A percentile compares a stretch with the other conserved stretches of the same genome.
phyloP scores from a whole-genome alignment of 2,113 vertebrate genomes.

The Arvicanthis niloticus region DNA sequence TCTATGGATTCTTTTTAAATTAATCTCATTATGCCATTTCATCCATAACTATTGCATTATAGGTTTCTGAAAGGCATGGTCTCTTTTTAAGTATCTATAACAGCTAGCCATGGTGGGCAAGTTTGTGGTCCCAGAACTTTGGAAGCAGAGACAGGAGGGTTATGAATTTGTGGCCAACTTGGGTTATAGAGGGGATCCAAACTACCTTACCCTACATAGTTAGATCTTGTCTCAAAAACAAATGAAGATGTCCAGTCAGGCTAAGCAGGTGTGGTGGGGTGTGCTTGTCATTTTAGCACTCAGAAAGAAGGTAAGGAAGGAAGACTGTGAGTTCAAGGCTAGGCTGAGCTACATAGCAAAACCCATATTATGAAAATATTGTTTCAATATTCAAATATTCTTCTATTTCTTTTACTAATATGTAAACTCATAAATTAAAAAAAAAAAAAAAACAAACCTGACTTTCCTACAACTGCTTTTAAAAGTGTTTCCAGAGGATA shows the following conservation, averaged over 20 bases:
- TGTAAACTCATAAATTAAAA: constrained; percentile 47
- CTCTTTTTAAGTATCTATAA: constrained; percentile 26
- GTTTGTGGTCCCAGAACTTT: not conserved
- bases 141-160: not conserved
- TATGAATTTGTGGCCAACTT: not conserved
- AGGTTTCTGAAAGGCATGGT: constrained; percentile 44
- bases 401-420: constrained; percentile 5
- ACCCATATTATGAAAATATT: not conserved
- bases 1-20: constrained; percentile 35
- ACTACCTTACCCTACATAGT: not conserved
- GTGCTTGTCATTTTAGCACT: not conserved
- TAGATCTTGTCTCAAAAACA: not conserved
- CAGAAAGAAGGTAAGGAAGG: not conserved
- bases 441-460: not conserved
- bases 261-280: not conserved
- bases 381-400: constrained; percentile 23
- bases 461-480: constrained; percentile 25
- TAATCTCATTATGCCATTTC: not conserved
- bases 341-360: not conserved
- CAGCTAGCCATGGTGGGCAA: not conserved
- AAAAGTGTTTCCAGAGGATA: not conserved
- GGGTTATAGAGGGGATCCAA: not conserved
- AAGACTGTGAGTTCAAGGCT: not conserved
- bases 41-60: constrained; percentile 48
- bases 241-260: not conserved